Conservation (phyloP, 2,888 invertebrate species). For the Polietes domitor region DNA sequence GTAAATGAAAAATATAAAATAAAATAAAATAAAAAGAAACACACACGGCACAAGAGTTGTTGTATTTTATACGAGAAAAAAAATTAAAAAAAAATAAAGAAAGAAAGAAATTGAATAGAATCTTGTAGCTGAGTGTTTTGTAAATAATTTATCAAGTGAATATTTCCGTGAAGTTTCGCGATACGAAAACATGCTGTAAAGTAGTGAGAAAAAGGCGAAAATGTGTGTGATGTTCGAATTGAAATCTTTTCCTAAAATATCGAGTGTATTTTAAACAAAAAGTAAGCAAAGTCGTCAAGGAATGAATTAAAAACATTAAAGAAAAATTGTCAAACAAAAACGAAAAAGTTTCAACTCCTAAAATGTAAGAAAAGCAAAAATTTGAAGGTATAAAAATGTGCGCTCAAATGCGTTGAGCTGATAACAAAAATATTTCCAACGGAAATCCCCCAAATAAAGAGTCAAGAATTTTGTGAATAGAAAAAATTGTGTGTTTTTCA, state of each 20-base stretch:
- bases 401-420: no score
- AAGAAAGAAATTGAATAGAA: not conserved
- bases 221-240: not conserved
- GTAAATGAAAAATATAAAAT: no score
- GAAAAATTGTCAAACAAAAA: not conserved
- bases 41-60: not conserved
- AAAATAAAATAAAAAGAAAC: constrained; percentile 14
- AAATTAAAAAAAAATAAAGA: not conserved
- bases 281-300: not conserved
- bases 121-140: not conserved
- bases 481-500: no score
- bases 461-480: no score
- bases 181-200: not conserved
- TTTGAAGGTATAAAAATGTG: no score
- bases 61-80: constrained; percentile 12
- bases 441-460: no score
- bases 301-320: not conserved
- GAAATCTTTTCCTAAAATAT: not conserved
- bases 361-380: no score
- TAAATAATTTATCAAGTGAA: not conserved
- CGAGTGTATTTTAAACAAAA: not conserved
- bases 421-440: no score
- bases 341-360: no score
- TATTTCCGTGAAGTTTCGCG: not conserved
- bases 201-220: no score